These are phyloP conservation scores for Dasyornis broadbenti DNA, from an alignment of 2,113 vertebrate species.

Conservation along the genomic window DNA sequence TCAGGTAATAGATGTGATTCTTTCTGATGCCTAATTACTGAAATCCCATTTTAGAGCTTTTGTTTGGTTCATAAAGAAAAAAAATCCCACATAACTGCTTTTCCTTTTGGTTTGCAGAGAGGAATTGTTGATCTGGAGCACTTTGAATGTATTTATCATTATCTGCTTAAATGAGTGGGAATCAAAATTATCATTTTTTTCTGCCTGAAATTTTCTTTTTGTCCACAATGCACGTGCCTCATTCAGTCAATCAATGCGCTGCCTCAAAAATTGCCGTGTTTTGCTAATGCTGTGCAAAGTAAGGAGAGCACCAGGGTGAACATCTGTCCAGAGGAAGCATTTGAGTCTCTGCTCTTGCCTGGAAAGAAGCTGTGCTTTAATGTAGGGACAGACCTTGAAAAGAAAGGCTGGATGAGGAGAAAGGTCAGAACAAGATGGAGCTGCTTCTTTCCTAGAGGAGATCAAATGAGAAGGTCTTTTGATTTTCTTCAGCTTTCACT, in stretches of 20 bases:
- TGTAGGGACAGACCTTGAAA: neutral
- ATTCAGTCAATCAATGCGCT: neutral
- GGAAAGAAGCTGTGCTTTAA: neutral
- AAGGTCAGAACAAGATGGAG: neutral
- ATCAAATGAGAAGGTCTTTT: neutral
- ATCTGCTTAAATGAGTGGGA: neutral
- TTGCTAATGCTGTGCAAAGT: neutral
- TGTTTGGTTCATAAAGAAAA: neutral
- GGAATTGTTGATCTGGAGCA: neutral
- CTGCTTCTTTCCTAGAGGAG: neutral
- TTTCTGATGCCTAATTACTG: neutral
- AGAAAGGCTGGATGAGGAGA: neutral
- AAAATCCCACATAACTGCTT: accelerated
- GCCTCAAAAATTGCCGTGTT: neutral
- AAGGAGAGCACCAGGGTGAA: neutral
- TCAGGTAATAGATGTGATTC: neutral
- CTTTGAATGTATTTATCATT: neutral
- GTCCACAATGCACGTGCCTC: neutral
- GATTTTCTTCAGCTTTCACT: neutral
- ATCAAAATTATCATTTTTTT: neutral
- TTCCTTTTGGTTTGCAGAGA: neutral
- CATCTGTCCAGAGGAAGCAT: neutral
- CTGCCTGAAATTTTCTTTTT: neutral
- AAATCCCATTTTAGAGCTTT: neutral
- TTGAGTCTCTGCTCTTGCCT: neutral